Evolutionary conservation across 92 coral and sea anemone genomes (phyloP), one percentile per base, ranked within the genome.

Genomic region (Metridium senile): DNA sequence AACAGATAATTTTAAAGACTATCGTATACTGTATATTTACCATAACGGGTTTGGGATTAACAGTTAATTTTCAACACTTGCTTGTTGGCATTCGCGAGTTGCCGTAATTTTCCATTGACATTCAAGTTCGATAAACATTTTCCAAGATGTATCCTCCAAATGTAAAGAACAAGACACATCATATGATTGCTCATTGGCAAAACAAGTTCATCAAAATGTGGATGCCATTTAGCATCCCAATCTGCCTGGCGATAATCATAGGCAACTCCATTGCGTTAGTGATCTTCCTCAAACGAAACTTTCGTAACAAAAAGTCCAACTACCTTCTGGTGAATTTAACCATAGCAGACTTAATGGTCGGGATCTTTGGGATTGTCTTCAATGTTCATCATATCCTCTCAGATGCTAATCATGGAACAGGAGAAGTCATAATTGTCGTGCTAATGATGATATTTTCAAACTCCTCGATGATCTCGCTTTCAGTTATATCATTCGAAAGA

Each of bases 271-370:
- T 59, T 26, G 65, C 65, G 0, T 25, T 59, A 8, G 16, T 23
- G 0, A 25, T 65, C 46, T 65, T 65, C 46, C 46, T 65, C 3
- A 65, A 31, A 9, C 29, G 26, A 33, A 21, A 21, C 1, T 20
- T 59, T 16, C 29, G 65, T 1, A 25, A 1, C 9, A 59, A 23
- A 25, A 59, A 25, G 29, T 59, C 65, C 11, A 21, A 21, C 28
- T 59, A 59, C 17, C 65, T 59, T 26, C 32, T 59, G 1, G 31
- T 59, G 9, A 59, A 25, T 26, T 22, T 59, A 26, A 59, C 65
- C 9, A 28, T 59, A 1, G 45, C 70, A 19, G 45, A 65, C 70
- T 65, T 65, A 33, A 30, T 65, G 46, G 70, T 65, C 18, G 70
- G 70, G 22, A 16, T 65, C 1, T 28, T 23, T 28, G 70, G 70